Percentiles rank a stretch among this genome's conserved stretches.
These are phyloP conservation scores for Holocentrus rufus DNA, from an alignment of 2,797 vertebrate species.

Conservation along the genomic window DNA sequence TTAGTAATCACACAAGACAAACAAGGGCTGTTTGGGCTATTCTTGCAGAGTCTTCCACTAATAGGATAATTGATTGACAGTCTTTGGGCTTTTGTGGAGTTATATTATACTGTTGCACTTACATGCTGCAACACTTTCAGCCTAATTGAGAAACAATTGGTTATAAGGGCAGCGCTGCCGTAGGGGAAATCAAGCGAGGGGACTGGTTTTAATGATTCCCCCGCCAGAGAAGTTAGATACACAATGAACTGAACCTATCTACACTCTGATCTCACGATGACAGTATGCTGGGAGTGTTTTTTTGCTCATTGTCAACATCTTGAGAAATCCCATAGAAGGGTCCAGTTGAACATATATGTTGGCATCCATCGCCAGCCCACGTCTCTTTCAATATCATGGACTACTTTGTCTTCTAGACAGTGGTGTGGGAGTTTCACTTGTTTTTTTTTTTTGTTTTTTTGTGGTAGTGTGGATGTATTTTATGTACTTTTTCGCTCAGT, in stretches of 20 bases:
- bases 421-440: slow-evolving; percentile 22
- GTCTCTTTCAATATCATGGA: slow-evolving; percentile 57
- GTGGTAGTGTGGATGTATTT: slow-evolving; percentile 18
- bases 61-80: slow-evolving; percentile 80
- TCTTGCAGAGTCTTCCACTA: slow-evolving; percentile 65
- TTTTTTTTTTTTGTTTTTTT: slow-evolving; percentile 2
- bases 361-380: slow-evolving; percentile 19
- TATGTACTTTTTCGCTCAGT: slow-evolving; percentile 41
- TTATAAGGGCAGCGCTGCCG: slow-evolving; percentile 41
- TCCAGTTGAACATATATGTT: slow-evolving; percentile 38
- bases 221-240: slow-evolving; percentile 55
- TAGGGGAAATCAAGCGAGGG: slow-evolving; percentile 53
- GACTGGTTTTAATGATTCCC: slow-evolving; percentile 73
- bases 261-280: slow-evolving; percentile 60
- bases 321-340: slow-evolving; percentile 37
- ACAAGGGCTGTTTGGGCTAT: slow-evolving; percentile 36
- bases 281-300: slow-evolving; percentile 10
- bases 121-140: slow-evolving; percentile 47
- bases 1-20: slow-evolving; percentile 65
- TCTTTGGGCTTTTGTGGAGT: slow-evolving; percentile 52
- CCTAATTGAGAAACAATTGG: slow-evolving; percentile 69
- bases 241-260: slow-evolving; percentile 38
- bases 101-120: slow-evolving; percentile 49
- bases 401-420: slow-evolving; percentile 47
- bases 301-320: slow-evolving; percentile 39